These are phyloP conservation scores for Chrysomela aeneicollis DNA, from an alignment of 2,888 invertebrate genomes.

Conservation along the genomic window DNA sequence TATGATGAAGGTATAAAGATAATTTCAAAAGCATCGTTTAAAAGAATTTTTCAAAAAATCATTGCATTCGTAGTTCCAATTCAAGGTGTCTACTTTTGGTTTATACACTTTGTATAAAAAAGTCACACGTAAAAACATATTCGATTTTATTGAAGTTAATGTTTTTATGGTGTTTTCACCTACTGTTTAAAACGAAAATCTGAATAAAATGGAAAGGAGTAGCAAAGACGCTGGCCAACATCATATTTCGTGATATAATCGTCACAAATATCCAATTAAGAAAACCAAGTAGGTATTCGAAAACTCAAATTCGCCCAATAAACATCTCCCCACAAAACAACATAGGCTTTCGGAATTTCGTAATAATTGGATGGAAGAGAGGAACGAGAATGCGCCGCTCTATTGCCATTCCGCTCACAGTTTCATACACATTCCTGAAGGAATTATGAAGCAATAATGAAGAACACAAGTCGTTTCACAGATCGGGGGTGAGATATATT, in stretches of 20 bases:
- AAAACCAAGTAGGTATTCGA: neutral
- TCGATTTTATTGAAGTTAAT: too few relatives aligned
- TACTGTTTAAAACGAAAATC: too few relatives aligned
- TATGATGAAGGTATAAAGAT: too few relatives aligned
- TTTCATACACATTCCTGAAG: conserved; percentile 55
- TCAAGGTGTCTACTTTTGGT: too few relatives aligned
- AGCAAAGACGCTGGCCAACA: neutral
- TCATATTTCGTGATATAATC: neutral
- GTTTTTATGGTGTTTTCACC: too few relatives aligned
- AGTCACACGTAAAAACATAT: too few relatives aligned
- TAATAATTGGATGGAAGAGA: conserved; percentile 48
- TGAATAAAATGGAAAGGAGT: neutral
- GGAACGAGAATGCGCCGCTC: conserved; percentile 44
- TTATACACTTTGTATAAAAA: too few relatives aligned
- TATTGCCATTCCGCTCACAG: conserved; percentile 57
- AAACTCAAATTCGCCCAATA: conserved; percentile 27
- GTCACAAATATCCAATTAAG: neutral
- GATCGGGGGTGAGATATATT: conserved; percentile 53
- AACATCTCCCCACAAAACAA: conserved; percentile 36
- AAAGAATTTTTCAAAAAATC: too few relatives aligned
- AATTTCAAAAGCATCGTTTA: too few relatives aligned
- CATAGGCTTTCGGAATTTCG: conserved; percentile 43
- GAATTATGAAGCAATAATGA: conserved; percentile 61
- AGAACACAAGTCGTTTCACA: conserved; percentile 53
- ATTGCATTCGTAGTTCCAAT: too few relatives aligned